These are phyloP conservation scores for Strigamia transsilvanica DNA, from an alignment of 2,888 invertebrate genomes.

Conservation along the genomic window DNA sequence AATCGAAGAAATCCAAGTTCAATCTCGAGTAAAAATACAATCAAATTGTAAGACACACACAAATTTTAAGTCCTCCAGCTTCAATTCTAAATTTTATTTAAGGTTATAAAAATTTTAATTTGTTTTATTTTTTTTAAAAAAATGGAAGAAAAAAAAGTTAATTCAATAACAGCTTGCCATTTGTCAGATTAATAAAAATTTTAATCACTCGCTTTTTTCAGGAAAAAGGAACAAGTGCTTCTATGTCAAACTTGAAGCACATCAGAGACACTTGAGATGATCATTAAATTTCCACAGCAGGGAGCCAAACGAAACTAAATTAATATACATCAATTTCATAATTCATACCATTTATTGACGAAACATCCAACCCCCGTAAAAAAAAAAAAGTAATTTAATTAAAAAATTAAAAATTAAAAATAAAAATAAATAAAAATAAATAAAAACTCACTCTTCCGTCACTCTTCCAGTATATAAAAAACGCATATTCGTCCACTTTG, in stretches of 20 bases:
- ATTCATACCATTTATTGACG: not conserved
- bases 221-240: not conserved
- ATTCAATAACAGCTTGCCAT: constrained; percentile 25
- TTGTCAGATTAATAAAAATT: constrained; percentile 24
- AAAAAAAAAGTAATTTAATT: not conserved
- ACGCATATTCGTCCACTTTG: constrained; percentile 96
- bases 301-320: constrained; percentile 12
- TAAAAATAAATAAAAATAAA: not conserved
- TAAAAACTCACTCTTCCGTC: constrained; percentile 79
- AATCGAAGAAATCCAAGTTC: constrained; percentile 61
- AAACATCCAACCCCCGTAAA: too few species aligned
- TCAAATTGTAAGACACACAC: constrained; percentile 18
- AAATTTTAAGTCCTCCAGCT: not conserved
- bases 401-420: not conserved
- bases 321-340: not conserved
- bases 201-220: constrained; percentile 14
- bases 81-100: not conserved
- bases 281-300: constrained; percentile 32
- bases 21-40: constrained; percentile 55
- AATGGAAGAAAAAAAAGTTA: not conserved
- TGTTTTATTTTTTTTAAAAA: not conserved
- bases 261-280: constrained; percentile 35
- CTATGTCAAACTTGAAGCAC: not conserved
- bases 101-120: not conserved
- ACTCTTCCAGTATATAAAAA: constrained; percentile 98